Base-by-base conservation (phyloP, 1,140 invertebrate species). In the Papilio machaon region DNA sequence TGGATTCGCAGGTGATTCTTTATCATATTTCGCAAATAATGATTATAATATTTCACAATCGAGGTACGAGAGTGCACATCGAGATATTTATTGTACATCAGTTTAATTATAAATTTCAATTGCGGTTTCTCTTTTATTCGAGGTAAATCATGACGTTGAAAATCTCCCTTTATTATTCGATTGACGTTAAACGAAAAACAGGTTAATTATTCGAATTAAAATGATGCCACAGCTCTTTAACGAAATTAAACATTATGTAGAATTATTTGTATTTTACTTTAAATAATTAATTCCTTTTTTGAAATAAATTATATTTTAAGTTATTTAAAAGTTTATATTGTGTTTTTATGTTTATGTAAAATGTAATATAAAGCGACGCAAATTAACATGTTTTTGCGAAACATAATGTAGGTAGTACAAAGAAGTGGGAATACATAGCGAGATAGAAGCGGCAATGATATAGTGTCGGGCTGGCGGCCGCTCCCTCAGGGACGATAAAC, bases 401-500 rank as follows among this genome's bases (percentile, higher is more conserved):
- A 88, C 87, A 88, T 88, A 89, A 89, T 87, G 83, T 85, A 77
- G 84, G 81, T 84, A 88, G 87, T 91, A 91, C 89, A 90, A 91
- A 91, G 87, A 88, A 86, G 82, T 86, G 82, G 82, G 84, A 88
- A 86, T 89, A 87, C 86, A 89, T 88, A 90, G 84, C 88, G 88
- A 90, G 91, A 92, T 90, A 91, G 91, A 92, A 84, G 85, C 88
- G 87, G 89, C 91, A 93, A 94, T 94, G 93, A 94, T 94, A 93
- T 94, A 94, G 93, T 94, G 92, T 88, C 91, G 91, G 92, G 89
- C 90, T 88, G 83, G 88, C 90, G 91, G 91, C 81, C 85, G 91
- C 83, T 94, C 93, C 93, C 92, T 89, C 83, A 93, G 93, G 93
- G 86, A 89, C 92, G 91, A 94, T 94, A 94, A 94, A 94, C 91